Percentiles rank a stretch among this genome's conserved stretches.
phyloP scores from a whole-genome alignment of 2,113 vertebrate species.

The Rhinopithecus roxellana region DNA sequence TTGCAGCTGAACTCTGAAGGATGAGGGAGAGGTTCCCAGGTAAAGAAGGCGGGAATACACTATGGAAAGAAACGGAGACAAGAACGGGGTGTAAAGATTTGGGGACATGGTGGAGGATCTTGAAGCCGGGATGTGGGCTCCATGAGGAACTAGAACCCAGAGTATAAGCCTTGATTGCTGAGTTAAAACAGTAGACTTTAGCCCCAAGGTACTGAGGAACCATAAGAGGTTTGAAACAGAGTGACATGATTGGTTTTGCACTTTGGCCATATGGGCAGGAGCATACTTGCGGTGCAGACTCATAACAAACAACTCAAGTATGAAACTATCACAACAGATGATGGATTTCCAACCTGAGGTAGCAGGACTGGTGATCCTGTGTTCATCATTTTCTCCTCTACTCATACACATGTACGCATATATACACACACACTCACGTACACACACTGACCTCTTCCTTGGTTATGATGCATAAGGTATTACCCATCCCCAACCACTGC shows the following conservation, averaged over 20 bases:
- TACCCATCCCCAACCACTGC: not conserved
- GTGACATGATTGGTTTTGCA: not conserved
- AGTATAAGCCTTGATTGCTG: no score
- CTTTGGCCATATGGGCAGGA: not conserved
- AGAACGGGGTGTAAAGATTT: not conserved
- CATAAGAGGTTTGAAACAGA: not conserved
- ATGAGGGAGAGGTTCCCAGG: no score
- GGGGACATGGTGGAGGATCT: no score
- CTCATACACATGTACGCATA: no score
- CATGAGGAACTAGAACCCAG: no score
- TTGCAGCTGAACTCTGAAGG: no score
- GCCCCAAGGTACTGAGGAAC: not conserved
- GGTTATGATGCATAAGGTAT: no score
- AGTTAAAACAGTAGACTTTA: not conserved
- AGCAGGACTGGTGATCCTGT: not conserved
- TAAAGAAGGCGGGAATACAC: not conserved
- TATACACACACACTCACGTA: not conserved
- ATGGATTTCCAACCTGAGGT: not conserved
- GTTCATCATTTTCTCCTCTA: not conserved
- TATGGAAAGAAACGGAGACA: fast-evolving
- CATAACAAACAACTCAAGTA: not conserved
- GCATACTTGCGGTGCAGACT: not conserved
- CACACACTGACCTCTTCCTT: not conserved
- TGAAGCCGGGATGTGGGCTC: not conserved
- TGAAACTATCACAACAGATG: not conserved